Evolutionary conservation across 2,888 invertebrate species (phyloP).

Genomic region (Fabriciana adippe): DNA sequence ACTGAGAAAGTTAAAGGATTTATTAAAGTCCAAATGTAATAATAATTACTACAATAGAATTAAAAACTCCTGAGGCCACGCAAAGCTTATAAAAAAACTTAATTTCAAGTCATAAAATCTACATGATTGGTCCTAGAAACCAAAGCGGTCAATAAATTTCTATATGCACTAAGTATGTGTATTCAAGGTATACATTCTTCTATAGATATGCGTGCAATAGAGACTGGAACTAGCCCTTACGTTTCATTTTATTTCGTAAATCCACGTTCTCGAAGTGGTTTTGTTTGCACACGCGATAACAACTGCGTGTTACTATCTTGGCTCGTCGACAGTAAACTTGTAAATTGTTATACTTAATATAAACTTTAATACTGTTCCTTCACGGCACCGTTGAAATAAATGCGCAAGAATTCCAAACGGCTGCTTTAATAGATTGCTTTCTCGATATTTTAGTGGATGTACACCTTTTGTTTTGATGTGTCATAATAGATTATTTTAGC

Average conservation of each 20-base stretch:
- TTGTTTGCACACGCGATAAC: conserved; percentile 38
- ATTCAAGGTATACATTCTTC: background rate
- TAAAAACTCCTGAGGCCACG: no score
- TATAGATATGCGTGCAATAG: background rate
- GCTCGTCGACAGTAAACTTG: conserved; percentile 40
- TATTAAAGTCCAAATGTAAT: no score
- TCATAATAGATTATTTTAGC: no score
- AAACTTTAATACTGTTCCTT: conserved; percentile 42
- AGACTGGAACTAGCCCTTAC: conserved; percentile 10
- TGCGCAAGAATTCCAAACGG: conserved; percentile 29
- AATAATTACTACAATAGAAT: no score
- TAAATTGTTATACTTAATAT: conserved; percentile 42
- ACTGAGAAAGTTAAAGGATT: no score
- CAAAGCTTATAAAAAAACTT: no score
- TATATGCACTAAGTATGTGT: no score
- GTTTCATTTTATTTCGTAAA: conserved; percentile 33
- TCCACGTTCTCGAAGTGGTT: conserved; percentile 34
- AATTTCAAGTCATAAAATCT: no score
- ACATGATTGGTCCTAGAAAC: no score
- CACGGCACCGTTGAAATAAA: conserved; percentile 41
- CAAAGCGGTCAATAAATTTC: no score
- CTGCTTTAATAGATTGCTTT: conserved; percentile 15
- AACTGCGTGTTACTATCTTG: conserved; percentile 39
- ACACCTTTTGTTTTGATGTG: conserved; percentile 1
- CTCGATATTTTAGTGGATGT: background rate